Evolutionary conservation across 2,113 vertebrate species (phyloP).

Genomic region (Zeus faber): DNA sequence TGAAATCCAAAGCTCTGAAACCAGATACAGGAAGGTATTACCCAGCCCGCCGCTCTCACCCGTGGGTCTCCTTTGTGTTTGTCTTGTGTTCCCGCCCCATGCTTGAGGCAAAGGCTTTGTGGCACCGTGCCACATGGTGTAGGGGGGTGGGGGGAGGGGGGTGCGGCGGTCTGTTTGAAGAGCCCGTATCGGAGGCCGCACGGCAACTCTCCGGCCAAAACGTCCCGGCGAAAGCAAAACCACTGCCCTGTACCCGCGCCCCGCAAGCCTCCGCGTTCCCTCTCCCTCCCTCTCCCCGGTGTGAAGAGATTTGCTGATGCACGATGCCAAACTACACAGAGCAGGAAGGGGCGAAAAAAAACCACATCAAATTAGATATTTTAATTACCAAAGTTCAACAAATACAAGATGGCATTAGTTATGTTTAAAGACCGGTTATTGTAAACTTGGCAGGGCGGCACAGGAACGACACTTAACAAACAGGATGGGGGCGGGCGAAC

Average conservation of each 20-base stretch:
- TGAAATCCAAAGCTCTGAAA: conserved; percentile 60
- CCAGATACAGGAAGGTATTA: conserved; percentile 66
- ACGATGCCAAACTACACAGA: conserved; percentile 6
- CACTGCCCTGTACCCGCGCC: neutral
- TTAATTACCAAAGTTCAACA: conserved; percentile 3
- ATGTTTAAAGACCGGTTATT: conserved; percentile 18
- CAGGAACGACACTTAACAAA: neutral
- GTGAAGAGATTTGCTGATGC: conserved; percentile 17
- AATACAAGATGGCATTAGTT: conserved; percentile 17
- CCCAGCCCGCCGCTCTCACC: conserved; percentile 56
- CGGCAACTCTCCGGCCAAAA: conserved; percentile 40
- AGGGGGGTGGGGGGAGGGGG: conserved; percentile 53
- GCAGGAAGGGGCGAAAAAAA: conserved; percentile 1
- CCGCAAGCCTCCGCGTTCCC: neutral
- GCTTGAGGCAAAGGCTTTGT: conserved; percentile 60
- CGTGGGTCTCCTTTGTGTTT: conserved; percentile 70
- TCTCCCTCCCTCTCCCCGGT: conserved; percentile 2
- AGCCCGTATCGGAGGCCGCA: conserved; percentile 38
- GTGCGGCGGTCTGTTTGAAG: conserved; percentile 58
- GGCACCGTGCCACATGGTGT: conserved; percentile 60
- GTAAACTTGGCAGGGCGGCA: conserved; percentile 2
- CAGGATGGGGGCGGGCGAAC: no score
- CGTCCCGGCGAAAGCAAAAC: conserved; percentile 19
- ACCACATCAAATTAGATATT: conserved; percentile 3
- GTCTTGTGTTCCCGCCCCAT: conserved; percentile 56